These are phyloP conservation scores for Lasius fuliginosus DNA, from an alignment of 2,888 invertebrate species.

Conservation along the genomic window DNA sequence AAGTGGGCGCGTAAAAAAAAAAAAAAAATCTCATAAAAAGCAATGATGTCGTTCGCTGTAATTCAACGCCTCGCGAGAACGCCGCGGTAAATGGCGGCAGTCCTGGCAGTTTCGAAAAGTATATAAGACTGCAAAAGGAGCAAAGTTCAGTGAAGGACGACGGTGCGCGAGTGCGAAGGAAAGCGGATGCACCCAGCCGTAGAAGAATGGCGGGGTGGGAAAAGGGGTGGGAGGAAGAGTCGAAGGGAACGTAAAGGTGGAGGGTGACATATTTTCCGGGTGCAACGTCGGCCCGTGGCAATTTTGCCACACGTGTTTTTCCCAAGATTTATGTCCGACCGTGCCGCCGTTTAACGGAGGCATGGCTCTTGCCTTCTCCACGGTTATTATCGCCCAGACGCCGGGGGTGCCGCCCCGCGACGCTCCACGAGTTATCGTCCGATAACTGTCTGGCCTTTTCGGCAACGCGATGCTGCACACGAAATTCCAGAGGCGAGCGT, in stretches of 20 bases:
- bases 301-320: conserved; percentile 83
- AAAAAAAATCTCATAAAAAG: conserved; percentile 52
- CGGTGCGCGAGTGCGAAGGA: conserved; percentile 40
- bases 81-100: conserved; percentile 30
- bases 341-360: conserved; percentile 78
- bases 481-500: conserved; percentile 67
- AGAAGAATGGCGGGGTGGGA: not conserved
- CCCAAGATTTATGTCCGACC: conserved; percentile 80
- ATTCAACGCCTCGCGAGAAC: conserved; percentile 51
- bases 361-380: conserved; percentile 65
- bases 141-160: conserved; percentile 35
- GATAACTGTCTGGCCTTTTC: conserved; percentile 75
- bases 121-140: conserved; percentile 45
- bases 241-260: not conserved
- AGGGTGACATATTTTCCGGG: conserved; percentile 80
- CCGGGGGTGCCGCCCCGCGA: conserved; percentile 47
- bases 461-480: conserved; percentile 62
- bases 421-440: conserved; percentile 74
- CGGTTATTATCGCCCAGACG: conserved; percentile 67
- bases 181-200: conserved; percentile 34
- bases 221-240: not conserved
- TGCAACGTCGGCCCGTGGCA: conserved; percentile 76
- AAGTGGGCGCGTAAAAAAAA: not conserved
- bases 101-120: conserved; percentile 51
- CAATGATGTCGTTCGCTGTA: conserved; percentile 59